Percentiles rank a stretch among this genome's conserved stretches.
phyloP scores from a whole-genome alignment of 2,888 invertebrate genomes.

The Elysia crispata region DNA sequence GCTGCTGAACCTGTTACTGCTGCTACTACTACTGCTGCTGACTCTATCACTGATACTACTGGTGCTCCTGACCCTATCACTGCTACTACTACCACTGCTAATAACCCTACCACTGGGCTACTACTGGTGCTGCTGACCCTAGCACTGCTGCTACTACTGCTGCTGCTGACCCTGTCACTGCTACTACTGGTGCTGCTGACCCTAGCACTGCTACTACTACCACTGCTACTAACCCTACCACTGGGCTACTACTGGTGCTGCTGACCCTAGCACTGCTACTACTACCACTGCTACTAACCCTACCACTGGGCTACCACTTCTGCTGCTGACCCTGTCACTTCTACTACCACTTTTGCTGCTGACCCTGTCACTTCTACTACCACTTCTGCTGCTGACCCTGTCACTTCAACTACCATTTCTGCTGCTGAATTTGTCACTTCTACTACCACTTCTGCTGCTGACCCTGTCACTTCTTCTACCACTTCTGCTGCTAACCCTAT shows the following conservation, averaged over 20 bases:
- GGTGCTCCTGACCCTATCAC: constrained; percentile 4
- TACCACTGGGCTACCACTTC: no score
- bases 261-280: no score
- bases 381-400: no score
- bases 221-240: constrained; percentile 3
- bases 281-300: no score
- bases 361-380: no score
- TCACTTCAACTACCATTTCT: not conserved
- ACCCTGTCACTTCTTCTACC: no score
- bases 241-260: no score
- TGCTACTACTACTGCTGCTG: no score
- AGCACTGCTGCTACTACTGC: constrained; percentile 9
- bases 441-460: no score
- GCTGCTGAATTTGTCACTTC: not conserved
- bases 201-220: constrained; percentile 10
- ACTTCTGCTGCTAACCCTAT: no score
- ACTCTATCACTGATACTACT: not conserved
- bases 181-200: constrained; percentile 2
- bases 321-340: no score
- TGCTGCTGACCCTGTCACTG: not conserved
- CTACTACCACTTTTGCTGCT: no score
- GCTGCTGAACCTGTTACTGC: constrained; percentile 3
- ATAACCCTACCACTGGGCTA: not conserved
- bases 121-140: constrained; percentile 5
- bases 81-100: constrained; percentile 24